Evolutionary conservation across 2,113 vertebrate genomes (phyloP).

Genomic region (Anthoscopus minutus): DNA sequence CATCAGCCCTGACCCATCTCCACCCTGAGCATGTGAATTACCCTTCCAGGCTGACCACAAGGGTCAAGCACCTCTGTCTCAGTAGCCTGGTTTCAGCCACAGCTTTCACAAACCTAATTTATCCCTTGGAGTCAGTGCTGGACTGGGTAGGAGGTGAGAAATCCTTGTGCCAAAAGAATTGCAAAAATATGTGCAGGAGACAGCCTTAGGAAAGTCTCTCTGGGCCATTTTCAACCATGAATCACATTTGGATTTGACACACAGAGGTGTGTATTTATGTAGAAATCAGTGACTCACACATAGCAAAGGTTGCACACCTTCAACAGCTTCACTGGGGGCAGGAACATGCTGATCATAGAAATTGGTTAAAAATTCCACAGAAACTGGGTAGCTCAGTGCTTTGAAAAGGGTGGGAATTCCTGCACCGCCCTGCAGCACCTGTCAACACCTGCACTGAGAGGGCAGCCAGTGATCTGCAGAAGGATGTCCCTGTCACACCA

Average conservation of each 20-base stretch:
- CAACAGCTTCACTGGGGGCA: fast-evolving
- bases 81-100: not conserved
- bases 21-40: fast-evolving
- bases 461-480: not conserved
- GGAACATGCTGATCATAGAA: not conserved
- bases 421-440: not conserved
- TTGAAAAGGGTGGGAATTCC: not conserved
- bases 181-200: not conserved
- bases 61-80: not conserved
- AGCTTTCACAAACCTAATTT: not conserved
- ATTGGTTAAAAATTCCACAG: not conserved
- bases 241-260: not conserved
- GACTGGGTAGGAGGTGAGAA: not conserved
- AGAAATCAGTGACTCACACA: not conserved
- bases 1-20: not conserved
- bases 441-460: not conserved
- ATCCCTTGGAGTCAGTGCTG: not conserved
- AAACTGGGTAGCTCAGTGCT: fast-evolving
- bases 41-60: not conserved
- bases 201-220: not conserved
- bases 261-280: not conserved
- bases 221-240: not conserved
- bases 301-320: not conserved
- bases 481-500: not conserved
- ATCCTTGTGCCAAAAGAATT: not conserved